phyloP scores from a whole-genome alignment of 1,140 invertebrate species.

The Cryptotermes secundus region DNA sequence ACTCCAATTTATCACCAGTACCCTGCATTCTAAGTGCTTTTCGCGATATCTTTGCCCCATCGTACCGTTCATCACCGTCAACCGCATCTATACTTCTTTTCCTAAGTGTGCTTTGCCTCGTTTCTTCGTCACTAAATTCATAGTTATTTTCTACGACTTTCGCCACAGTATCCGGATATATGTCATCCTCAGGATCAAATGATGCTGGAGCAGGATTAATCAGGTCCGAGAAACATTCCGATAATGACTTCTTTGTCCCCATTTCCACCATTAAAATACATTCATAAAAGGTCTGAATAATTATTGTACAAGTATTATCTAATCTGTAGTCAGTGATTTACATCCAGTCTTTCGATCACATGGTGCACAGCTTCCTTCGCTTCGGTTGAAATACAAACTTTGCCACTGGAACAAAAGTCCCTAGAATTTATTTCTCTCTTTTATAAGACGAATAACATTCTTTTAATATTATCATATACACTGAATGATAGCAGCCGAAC shows the following conservation, averaged over 20 bases:
- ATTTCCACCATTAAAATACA: neutral
- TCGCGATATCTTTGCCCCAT: slow-evolving; percentile 64
- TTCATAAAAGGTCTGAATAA: neutral
- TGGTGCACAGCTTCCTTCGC: too few species aligned
- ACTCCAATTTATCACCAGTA: slow-evolving; percentile 37
- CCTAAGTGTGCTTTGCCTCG: neutral
- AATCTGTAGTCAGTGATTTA: too few species aligned
- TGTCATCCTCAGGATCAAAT: slow-evolving; percentile 26
- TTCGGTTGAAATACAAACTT: too few species aligned
- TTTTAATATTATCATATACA: too few species aligned
- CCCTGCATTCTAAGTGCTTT: slow-evolving; percentile 48
- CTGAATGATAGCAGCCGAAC: too few species aligned
- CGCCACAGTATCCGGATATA: slow-evolving; percentile 1
- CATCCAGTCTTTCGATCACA: too few species aligned
- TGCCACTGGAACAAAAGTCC: too few species aligned
- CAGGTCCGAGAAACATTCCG: neutral
- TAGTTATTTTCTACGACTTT: slow-evolving; percentile 20
- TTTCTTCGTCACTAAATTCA: neutral
- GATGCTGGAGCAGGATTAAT: slow-evolving; percentile 25
- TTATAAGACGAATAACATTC: too few species aligned
- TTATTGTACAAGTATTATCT: too few species aligned
- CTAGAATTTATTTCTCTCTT: too few species aligned
- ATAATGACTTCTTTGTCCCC: slow-evolving; percentile 4
- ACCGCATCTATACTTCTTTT: slow-evolving; percentile 64
- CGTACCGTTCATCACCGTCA: slow-evolving; percentile 68